These are phyloP conservation scores for Bombus waltoni DNA, from an alignment of 1,140 invertebrate species.

Conservation along the genomic window DNA sequence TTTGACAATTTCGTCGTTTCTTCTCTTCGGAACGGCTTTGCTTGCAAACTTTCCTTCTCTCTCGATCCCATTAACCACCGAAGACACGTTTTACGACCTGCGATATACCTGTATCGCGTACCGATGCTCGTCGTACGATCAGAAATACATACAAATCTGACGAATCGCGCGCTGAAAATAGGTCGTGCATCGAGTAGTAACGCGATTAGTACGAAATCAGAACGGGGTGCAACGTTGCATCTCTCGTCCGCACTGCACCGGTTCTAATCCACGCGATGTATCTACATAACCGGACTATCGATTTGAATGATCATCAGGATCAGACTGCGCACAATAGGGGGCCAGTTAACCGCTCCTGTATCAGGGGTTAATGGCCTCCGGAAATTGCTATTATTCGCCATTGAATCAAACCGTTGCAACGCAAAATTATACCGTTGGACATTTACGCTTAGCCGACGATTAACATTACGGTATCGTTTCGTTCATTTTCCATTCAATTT, in stretches of 20 bases:
- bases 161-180: background rate
- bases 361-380: conserved; percentile 26
- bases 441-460: background rate
- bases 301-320: conserved; percentile 23
- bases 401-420: background rate
- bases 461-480: background rate
- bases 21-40: background rate
- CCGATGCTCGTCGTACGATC: background rate
- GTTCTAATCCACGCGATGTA: background rate
- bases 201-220: background rate
- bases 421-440: too few relatives aligned
- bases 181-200: too few relatives aligned
- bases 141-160: background rate
- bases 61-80: accelerated
- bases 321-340: background rate
- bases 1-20: background rate
- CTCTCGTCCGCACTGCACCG: background rate
- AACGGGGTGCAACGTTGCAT: background rate
- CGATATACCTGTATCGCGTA: too few relatives aligned
- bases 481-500: too few relatives aligned
- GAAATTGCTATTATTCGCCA: background rate
- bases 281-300: conserved; percentile 33
- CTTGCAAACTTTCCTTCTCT: too few relatives aligned
- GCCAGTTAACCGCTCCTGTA: conserved; percentile 4
- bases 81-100: too few relatives aligned